phyloP scores from a whole-genome alignment of 1,140 invertebrate genomes.

The Drosophila kanapiae region DNA sequence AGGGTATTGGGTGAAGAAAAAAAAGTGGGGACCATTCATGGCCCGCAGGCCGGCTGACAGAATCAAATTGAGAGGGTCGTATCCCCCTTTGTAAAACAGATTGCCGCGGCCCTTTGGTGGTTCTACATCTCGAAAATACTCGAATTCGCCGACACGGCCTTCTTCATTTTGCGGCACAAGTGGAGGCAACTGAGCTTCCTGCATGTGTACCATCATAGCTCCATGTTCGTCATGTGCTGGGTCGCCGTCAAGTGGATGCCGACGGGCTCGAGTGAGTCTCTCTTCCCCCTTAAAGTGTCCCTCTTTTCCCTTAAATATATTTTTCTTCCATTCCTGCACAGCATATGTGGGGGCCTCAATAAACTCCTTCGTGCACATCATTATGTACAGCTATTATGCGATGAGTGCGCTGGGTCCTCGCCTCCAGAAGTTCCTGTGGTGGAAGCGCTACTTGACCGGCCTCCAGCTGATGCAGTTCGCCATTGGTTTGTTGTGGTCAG shows the following conservation, averaged over 20 bases:
- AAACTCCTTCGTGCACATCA: conserved; percentile 95
- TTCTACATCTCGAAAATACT: conserved; percentile 98
- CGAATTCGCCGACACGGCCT: conserved; percentile 97
- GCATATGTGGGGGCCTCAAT: conserved; percentile 95
- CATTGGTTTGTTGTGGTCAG: conserved; percentile 59
- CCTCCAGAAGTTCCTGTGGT: conserved; percentile 94
- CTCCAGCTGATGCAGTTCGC: conserved; percentile 88
- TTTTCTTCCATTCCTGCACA: conserved; percentile 69
- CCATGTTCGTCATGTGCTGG: conserved; percentile 97
- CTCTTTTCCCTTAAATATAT: neutral
- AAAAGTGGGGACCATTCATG: conserved; percentile 1
- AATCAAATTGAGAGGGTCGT: conserved; percentile 14
- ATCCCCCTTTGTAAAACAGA: conserved; percentile 87
- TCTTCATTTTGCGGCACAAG: conserved; percentile 96
- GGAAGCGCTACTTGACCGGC: conserved; percentile 97
- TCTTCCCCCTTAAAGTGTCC: neutral
- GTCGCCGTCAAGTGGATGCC: conserved; percentile 98
- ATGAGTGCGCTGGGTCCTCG: conserved; percentile 92
- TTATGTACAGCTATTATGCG: conserved; percentile 98
- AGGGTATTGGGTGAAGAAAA: conserved; percentile 1
- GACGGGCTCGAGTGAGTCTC: conserved; percentile 94
- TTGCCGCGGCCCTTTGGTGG: conserved; percentile 97
- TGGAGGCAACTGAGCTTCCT: conserved; percentile 95
- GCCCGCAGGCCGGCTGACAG: conserved; percentile 13
- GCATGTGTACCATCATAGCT: conserved; percentile 96